A percentile compares a stretch with the other conserved stretches of the same genome.
Conservation (phyloP, 2,797 vertebrate genomes). For the Leucoraja ocellata region DNA sequence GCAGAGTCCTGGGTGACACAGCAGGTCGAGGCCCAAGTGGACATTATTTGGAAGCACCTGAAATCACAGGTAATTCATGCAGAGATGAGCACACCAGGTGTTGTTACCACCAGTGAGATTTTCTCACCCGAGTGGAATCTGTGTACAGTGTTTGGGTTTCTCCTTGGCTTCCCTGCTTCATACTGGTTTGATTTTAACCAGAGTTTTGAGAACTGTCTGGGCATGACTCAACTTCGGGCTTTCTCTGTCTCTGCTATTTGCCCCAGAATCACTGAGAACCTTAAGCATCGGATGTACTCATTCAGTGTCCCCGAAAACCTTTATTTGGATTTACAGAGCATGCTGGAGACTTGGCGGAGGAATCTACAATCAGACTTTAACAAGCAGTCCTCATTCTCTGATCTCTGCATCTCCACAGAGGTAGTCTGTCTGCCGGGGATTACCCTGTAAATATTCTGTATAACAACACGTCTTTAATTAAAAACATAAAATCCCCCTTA, state of each 20-base stretch:
- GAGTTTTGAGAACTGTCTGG: constrained; percentile 73
- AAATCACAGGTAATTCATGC: constrained; percentile 39
- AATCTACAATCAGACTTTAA: constrained; percentile 60
- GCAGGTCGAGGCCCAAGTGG: constrained; percentile 48
- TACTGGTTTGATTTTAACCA: constrained; percentile 69
- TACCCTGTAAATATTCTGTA: constrained; percentile 52
- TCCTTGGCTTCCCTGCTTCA: constrained; percentile 76
- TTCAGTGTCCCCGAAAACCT: constrained; percentile 79
- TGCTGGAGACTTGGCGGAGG: constrained; percentile 61
- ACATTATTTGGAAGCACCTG: constrained; percentile 56
- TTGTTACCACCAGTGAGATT: constrained; percentile 50
- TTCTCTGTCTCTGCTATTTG: constrained; percentile 61
- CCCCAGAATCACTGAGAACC: constrained; percentile 47
- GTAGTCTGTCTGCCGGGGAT: constrained; percentile 67
- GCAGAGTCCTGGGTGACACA: constrained; percentile 42
- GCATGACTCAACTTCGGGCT: constrained; percentile 69
- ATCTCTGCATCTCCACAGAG: constrained; percentile 65
- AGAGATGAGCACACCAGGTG: constrained; percentile 40
- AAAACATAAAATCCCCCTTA: neutral
- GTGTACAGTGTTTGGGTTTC: constrained; percentile 75
- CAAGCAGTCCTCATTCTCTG: constrained; percentile 64
- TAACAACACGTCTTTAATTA: neutral
- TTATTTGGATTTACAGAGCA: constrained; percentile 48
- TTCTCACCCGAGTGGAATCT: constrained; percentile 67
- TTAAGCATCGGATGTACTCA: constrained; percentile 67